Percentiles rank a stretch among this genome's conserved stretches.
Evolutionary conservation across 1,140 invertebrate species (phyloP).

Genomic region (Diuraphis noxia): DNA sequence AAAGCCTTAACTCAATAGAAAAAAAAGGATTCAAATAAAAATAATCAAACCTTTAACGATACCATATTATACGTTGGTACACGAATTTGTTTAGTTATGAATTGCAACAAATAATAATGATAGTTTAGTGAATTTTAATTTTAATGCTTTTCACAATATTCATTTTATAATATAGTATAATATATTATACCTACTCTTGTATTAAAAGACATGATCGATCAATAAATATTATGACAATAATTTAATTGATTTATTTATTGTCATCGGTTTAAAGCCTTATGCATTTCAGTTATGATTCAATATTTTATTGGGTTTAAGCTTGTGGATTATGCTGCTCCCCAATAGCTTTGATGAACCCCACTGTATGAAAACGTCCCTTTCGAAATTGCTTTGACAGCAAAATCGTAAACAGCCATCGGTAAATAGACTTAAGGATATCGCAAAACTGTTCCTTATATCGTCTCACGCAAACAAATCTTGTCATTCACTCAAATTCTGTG

Average conservation of each 20-base stretch:
- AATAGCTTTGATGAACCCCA: slow-evolving; percentile 35
- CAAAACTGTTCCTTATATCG: slow-evolving; percentile 18
- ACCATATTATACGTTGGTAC: not conserved
- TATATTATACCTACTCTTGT: not conserved
- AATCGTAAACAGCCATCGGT: slow-evolving; percentile 41
- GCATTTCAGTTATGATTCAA: slow-evolving; percentile 42
- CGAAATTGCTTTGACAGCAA: slow-evolving; percentile 40
- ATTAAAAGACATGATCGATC: not conserved
- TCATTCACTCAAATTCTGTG: not conserved
- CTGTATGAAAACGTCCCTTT: not conserved
- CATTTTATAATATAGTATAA: no score
- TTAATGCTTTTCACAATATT: not conserved
- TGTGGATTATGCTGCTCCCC: slow-evolving; percentile 28
- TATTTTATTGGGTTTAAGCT: slow-evolving; percentile 29
- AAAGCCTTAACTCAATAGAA: no score
- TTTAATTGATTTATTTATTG: slow-evolving; percentile 33
- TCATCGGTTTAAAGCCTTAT: not conserved
- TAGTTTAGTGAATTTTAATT: not conserved
- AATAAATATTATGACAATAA: slow-evolving; percentile 39
- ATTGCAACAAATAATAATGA: not conserved
- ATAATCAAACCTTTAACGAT: not conserved
- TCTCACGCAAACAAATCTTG: slow-evolving; percentile 32
- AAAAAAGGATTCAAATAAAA: no score
- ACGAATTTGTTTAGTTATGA: not conserved
- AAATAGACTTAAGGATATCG: slow-evolving; percentile 47